Percentiles rank a stretch among this genome's conserved stretches.
phyloP scores from a whole-genome alignment of 2,888 invertebrate species.

The Drosophila pseudotakahashii region DNA sequence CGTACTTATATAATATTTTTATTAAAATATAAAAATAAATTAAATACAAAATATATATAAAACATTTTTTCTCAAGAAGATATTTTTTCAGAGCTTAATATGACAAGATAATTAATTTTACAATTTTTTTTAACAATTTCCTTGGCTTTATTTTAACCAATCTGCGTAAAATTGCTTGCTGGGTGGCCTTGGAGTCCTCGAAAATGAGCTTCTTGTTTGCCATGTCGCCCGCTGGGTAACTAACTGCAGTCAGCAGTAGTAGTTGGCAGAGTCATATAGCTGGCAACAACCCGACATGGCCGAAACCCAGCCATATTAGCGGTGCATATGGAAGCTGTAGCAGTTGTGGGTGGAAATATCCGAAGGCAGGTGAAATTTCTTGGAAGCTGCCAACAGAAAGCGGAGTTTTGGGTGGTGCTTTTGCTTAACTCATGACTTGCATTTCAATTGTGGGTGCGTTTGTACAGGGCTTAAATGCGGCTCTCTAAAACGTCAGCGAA shows the following conservation, averaged over 20 bases:
- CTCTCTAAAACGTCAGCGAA: constrained; percentile 65
- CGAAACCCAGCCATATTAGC: constrained; percentile 59
- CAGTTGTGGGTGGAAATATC: constrained; percentile 39
- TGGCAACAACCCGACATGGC: constrained; percentile 50
- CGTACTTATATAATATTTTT: no score
- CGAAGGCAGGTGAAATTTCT: constrained; percentile 76
- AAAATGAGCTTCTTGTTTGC: constrained; percentile 72
- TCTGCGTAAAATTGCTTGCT: constrained; percentile 28
- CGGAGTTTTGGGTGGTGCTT: constrained; percentile 30
- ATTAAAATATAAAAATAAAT: no score
- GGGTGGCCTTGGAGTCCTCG: constrained; percentile 31
- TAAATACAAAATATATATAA: no score
- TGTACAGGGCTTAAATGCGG: constrained; percentile 54
- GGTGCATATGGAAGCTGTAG: constrained; percentile 43
- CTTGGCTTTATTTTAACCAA: not conserved
- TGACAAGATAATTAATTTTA: no score
- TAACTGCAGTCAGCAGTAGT: constrained; percentile 61
- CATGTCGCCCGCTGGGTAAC: constrained; percentile 56
- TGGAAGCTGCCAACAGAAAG: constrained; percentile 62
- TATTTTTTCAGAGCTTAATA: no score
- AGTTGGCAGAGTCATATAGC: constrained; percentile 67
- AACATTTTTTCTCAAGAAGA: no score
- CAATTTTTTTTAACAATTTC: no score
- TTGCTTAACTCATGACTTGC: constrained; percentile 49
- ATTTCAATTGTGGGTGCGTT: constrained; percentile 32